Conservation (phyloP, 2,113 vertebrate genomes). For the Leuciscus idus region DNA sequence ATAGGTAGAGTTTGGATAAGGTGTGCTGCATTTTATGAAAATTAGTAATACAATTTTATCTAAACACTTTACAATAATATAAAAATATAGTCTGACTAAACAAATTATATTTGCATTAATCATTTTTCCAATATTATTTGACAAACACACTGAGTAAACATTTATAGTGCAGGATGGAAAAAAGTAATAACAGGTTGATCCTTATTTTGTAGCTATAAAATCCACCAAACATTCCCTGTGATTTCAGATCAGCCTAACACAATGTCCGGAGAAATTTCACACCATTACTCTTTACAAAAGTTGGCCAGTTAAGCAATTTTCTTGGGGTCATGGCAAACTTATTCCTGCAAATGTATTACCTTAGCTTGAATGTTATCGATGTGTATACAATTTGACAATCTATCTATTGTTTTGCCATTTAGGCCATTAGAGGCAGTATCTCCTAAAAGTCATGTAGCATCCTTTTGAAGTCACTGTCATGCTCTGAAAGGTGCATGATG, state of each 20-base stretch:
- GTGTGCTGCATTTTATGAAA: no score
- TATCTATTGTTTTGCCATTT: conserved; percentile 7
- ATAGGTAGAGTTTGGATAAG: no score
- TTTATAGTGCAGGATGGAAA: neutral
- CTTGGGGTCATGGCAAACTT: neutral
- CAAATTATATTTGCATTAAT: no score
- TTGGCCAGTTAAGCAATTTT: neutral
- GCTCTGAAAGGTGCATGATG: neutral
- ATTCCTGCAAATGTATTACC: neutral
- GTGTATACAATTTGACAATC: neutral
- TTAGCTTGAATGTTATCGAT: neutral
- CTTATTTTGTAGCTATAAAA: neutral
- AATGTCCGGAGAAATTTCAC: neutral
- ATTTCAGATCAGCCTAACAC: neutral
- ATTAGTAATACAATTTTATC: no score
- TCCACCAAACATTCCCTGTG: neutral
- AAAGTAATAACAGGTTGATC: neutral
- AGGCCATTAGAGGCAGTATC: neutral
- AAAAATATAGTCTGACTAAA: no score
- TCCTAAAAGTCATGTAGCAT: neutral
- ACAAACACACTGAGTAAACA: neutral
- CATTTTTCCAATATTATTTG: neutral
- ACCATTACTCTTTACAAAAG: neutral
- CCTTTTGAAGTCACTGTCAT: neutral
- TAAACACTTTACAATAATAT: no score